These are phyloP conservation scores for Hiodon tergisus DNA, from an alignment of 2,113 vertebrate genomes.

Conservation along the genomic window DNA sequence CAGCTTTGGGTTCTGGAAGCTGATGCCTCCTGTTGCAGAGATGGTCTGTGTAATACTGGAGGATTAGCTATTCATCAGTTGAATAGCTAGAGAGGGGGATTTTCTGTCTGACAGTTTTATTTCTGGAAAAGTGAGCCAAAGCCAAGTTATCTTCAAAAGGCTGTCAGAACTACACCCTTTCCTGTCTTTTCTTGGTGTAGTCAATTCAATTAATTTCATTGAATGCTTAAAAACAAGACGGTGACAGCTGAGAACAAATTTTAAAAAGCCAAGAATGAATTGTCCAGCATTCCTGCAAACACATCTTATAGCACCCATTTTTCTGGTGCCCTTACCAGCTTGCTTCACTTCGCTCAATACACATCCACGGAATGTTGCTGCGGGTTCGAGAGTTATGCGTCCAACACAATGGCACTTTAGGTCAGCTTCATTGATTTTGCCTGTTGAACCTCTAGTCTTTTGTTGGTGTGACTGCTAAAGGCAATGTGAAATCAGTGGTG, in stretches of 20 bases:
- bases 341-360: neutral
- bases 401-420: neutral
- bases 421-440: slow-evolving; percentile 42
- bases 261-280: too few relatives aligned
- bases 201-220: slow-evolving; percentile 2
- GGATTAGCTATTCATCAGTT: slow-evolving; percentile 11
- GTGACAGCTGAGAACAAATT: neutral
- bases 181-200: neutral
- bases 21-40: neutral
- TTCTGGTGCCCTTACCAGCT: neutral
- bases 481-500: slow-evolving; percentile 74
- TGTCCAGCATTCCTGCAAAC: neutral
- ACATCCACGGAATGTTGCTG: neutral
- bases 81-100: neutral
- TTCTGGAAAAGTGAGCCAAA: slow-evolving; percentile 13
- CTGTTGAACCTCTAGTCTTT: slow-evolving; percentile 75
- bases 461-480: slow-evolving; percentile 59
- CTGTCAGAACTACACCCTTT: neutral
- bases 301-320: neutral
- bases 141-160: neutral
- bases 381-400: neutral
- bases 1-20: slow-evolving; percentile 2
- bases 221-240: neutral
- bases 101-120: slow-evolving; percentile 17
- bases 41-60: slow-evolving; percentile 8